phyloP scores from a whole-genome alignment of 2,797 vertebrate species.

The Artibeus jamaicensis region DNA sequence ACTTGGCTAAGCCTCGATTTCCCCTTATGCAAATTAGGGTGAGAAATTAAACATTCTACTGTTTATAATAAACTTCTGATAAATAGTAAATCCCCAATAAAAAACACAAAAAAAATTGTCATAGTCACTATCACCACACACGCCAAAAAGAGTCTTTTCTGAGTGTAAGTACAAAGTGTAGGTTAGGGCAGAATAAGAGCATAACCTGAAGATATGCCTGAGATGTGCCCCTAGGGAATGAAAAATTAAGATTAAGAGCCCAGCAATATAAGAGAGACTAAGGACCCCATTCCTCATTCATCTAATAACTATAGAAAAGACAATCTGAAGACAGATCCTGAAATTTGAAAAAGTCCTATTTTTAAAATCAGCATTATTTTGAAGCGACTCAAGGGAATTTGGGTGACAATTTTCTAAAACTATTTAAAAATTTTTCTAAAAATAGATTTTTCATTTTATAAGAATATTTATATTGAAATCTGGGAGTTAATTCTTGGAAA shows the following conservation, averaged over 20 bases:
- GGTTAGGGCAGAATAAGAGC: neutral
- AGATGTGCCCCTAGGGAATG: neutral
- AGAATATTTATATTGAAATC: neutral
- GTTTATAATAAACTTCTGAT: neutral
- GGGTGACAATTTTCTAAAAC: neutral
- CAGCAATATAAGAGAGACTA: neutral
- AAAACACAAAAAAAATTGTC: neutral
- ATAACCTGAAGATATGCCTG: neutral
- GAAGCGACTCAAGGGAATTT: neutral
- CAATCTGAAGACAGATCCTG: neutral
- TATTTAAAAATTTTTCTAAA: neutral
- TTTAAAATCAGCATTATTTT: neutral
- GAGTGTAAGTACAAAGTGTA: neutral
- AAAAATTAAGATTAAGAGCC: neutral
- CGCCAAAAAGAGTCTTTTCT: neutral
- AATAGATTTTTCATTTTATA: neutral
- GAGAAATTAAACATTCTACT: neutral
- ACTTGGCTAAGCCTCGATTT: neutral
- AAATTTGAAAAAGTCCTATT: neutral
- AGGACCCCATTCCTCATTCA: neutral
- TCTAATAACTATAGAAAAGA: neutral
- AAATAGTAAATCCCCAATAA: neutral
- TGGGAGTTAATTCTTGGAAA: neutral
- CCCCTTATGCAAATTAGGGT: neutral
- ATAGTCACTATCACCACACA: neutral